Base-by-base conservation (phyloP, 2,888 invertebrate genomes). In the Lymantria monacha region DNA sequence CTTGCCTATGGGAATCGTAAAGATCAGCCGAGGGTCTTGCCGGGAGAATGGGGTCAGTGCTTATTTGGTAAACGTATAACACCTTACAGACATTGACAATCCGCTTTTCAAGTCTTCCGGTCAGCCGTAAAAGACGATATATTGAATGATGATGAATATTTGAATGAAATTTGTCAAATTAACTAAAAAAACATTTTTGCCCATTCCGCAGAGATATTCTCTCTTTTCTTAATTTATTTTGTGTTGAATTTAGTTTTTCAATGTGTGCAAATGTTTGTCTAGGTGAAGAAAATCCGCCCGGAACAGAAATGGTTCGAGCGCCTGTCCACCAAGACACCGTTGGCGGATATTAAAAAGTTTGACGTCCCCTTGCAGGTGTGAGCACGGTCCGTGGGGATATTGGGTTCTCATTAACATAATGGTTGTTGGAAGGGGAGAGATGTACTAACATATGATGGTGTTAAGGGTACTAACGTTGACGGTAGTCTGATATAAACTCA, bases 231-330 rank as follows among this genome's bases (percentile, higher is more conserved):
- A 22, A 22, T 22, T 3, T 5, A 3, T 22, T 22, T 22, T 22
- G 22, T 22, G 22, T 22, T 22, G 22, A 22, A 22, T 22, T 22
- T 22, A 22, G 22, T 45, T 44, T 44, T 60, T 54, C 54, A 49
- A 50, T 63, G 48, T 9, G 14, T 50, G 59, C 9, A 33, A 37
- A 45, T 52, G 42, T 56, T 50, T 56, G 33, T 47, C 30, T 83
- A 88, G 89, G 85, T 85, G 72, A 79, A 79, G 75, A 81, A 80
- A 70, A 63, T 59, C 55, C 81, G 79, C 41, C 61, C 71, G 7
- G 80, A 84, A 56, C 84, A 78, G 75, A 84, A 81, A 57, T 90
- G 90, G 90, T 89, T 79, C 84, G 90, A 90, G 81, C 83, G 90
- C 40, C 83, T 90, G 58, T 89, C 88, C 48, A 69, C 76, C 51